Base-by-base conservation (phyloP, 2,797 vertebrate species). In the Brotula barbata region DNA sequence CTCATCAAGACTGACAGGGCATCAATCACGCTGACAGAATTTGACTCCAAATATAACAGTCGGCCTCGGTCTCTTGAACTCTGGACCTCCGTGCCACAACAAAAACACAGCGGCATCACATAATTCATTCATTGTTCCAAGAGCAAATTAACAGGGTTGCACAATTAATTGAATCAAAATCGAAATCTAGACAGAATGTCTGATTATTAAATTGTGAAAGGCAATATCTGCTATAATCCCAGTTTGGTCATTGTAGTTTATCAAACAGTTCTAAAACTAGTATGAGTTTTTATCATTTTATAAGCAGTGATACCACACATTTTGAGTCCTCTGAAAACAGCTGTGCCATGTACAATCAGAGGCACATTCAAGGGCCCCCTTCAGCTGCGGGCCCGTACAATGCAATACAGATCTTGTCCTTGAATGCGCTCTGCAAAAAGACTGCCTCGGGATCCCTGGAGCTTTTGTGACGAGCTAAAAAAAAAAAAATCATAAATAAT, bases 401-500 rank as follows among this genome's bases (percentile, higher is more conserved):
- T 28, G 4, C 3, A 4, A 4, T 7, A 28, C 4, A 7, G 25
- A 4, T 28, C 25, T 7, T n/a, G n/a, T n/a, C n/a, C n/a, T n/a
- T n/a, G n/a, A 28, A 28, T 3, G 25, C 4, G 25, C 7, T 28
- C 25, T 28, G 25, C 7, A 4, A 7, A 40, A 23, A 48, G 48
- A 43, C 44, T 75, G 49, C 8, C 31, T 23, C 51, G 23, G 19
- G 36, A 49, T 66, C 68, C 71, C 71, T 20, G 41, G 68, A 68
- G 78, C 61, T 50, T 57, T 23, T 25, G 23, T 21, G 56, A 37
- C 37, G 14, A 11, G 31, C 28, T 19, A 48, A 64, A 16, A n/a
- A n/a, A n/a, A n/a, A n/a, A n/a, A n/a, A n/a, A 51, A 28, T 34
- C 57, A 66, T 89, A 71, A 85, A 87, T 87, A 83, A 88, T 89